Percentiles rank a stretch among this genome's conserved stretches.
These are phyloP conservation scores for Coregonus ussuriensis DNA, from an alignment of 2,797 vertebrate species.

Conservation along the genomic window DNA sequence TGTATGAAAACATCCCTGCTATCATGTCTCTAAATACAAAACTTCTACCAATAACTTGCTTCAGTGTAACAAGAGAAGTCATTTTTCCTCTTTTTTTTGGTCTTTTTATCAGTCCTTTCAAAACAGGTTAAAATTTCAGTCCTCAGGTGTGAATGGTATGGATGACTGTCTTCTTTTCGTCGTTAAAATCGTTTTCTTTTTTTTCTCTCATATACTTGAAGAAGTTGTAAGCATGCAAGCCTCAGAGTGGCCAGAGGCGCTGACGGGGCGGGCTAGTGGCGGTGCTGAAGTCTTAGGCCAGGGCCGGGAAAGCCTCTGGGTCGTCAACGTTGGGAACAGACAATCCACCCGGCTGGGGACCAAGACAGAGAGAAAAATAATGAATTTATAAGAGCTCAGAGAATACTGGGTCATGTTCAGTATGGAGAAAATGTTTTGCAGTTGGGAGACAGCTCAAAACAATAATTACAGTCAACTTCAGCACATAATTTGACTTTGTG, in stretches of 20 bases:
- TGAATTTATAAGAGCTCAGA: neutral
- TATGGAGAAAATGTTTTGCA: neutral
- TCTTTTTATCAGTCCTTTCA: conserved; percentile 80
- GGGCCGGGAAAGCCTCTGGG: conserved; percentile 97
- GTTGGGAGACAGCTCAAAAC: neutral
- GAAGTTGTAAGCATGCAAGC: conserved; percentile 99
- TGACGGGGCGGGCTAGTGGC: conserved; percentile 83
- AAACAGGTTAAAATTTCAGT: conserved; percentile 94
- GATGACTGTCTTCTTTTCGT: conserved; percentile 87
- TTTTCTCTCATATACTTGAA: conserved; percentile 88
- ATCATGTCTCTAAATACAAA: conserved; percentile 99
- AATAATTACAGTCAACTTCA: neutral
- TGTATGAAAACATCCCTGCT: conserved; percentile 99
- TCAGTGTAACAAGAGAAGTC: conserved; percentile 98
- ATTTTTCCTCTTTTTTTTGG: conserved; percentile 75
- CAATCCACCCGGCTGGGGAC: conserved; percentile 82
- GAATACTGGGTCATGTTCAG: neutral
- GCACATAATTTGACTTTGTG: neutral
- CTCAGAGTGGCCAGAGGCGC: conserved; percentile 81
- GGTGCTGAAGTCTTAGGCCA: conserved; percentile 83
- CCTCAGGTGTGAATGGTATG: conserved; percentile 94
- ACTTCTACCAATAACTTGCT: conserved; percentile 93
- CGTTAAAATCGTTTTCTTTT: conserved; percentile 62
- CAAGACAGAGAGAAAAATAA: neutral
- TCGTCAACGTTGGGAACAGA: conserved; percentile 98